Conservation (phyloP, 1,140 invertebrate species). For the Acromyrmex echinatior region DNA sequence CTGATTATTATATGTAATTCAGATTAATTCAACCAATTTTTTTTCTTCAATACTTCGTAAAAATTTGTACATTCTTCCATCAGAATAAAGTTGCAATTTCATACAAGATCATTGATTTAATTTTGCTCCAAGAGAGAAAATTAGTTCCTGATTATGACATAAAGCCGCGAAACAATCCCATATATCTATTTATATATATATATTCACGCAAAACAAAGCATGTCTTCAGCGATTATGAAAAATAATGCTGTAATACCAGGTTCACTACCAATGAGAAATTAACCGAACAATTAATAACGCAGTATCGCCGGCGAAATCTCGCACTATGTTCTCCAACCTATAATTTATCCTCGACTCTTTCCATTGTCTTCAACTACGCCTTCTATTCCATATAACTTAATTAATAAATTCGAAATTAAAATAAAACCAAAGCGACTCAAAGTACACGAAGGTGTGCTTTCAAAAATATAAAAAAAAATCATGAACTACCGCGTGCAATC, state of each 20-base stretch:
- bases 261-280: constrained; percentile 51
- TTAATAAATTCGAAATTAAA: constrained; percentile 44
- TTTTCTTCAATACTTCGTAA: neutral
- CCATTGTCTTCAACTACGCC: constrained; percentile 42
- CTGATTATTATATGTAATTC: too few species aligned
- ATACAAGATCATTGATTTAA: neutral
- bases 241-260: constrained; percentile 43
- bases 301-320: constrained; percentile 50
- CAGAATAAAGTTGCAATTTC: neutral
- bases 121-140: neutral
- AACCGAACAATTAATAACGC: constrained; percentile 60
- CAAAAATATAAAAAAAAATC: neutral
- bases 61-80: neutral
- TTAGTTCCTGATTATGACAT: constrained; percentile 12
- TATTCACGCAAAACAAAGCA: constrained; percentile 26
- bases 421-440: constrained; percentile 2
- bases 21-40: too few species aligned
- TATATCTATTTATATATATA: neutral
- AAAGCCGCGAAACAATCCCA: neutral
- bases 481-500: neutral
- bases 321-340: constrained; percentile 26
- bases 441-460: neutral
- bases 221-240: constrained; percentile 22
- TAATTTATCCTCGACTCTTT: constrained; percentile 48
- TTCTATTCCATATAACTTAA: constrained; percentile 25